Evolutionary conservation across 2,113 vertebrate species (phyloP), one percentile per base, ranked within the genome.

Genomic region (Rutilus rutilus): DNA sequence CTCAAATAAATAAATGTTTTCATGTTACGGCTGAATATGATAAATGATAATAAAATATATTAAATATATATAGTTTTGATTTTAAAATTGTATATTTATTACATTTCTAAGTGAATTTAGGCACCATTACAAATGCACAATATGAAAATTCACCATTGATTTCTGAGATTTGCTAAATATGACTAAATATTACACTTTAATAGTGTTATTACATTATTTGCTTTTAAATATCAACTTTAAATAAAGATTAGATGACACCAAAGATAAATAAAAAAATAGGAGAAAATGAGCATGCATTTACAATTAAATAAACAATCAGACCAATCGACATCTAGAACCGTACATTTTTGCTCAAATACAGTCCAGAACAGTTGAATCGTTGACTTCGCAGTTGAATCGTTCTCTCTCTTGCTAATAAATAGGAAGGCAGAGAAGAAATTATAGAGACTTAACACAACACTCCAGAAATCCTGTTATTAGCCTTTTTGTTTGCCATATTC

Each of bases 401-500:
- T 45, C 39, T 76, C 65, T 54, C 47, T 30, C 27, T 33, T 33
- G 15, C 52, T 78, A 85, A 86, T 89, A 75, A 86, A 82, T 67
- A 86, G 77, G 84, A 90, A 86, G 78, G 87, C 69, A 39, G 88
- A 86, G 80, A 81, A 27, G 62, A 89, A 91, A 93, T 91, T 85
- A 86, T 78, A 83, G 45, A 50, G 77, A 86, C 79, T 85, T 81
- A 77, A 90, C 64, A 88, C 89, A 88, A 91, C 76, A 74, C 80
- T 82, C 36, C 64, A 86, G 52, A 92, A 93, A 94, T 93, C 91
- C 90, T 81, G 93, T 93, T 94, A 93, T 93, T 93, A 90, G 81
- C 85, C 87, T 59, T 85, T 87, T 90, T 91, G 94, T 95, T 94
- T 93, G 88, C 91, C 91, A 92, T 88, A 92, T 89, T 91, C 91